phyloP scores from a whole-genome alignment of 2,113 vertebrate genomes.

The Hiodon tergisus region DNA sequence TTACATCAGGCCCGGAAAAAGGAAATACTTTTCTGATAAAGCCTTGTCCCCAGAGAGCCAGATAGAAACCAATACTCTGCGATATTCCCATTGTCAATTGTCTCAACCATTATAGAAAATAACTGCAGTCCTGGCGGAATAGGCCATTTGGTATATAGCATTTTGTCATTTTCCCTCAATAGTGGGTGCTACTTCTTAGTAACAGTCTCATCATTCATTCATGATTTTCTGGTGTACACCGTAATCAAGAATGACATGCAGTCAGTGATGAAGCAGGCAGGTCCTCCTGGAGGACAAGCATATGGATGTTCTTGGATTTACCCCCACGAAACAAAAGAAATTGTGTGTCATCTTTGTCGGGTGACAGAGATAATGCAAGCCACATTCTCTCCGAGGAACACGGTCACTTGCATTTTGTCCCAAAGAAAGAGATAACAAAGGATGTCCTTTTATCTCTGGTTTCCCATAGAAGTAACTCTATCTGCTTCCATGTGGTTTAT shows the following conservation, averaged over 20 bases:
- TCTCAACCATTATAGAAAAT: not conserved
- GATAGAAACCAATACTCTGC: no score
- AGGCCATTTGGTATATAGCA: no score
- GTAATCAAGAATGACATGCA: conserved; percentile 13
- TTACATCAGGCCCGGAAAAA: no score
- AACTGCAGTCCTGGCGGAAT: not conserved
- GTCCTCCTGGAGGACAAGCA: conserved; percentile 3
- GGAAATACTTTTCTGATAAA: no score
- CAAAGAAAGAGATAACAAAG: not conserved
- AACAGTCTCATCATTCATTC: conserved; percentile 12
- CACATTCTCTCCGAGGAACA: not conserved
- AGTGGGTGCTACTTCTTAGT: not conserved
- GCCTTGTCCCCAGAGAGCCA: no score
- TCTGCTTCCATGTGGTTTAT: not conserved
- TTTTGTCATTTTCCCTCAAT: not conserved
- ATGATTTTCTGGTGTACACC: not conserved
- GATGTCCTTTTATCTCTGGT: not conserved
- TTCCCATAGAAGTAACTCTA: not conserved
- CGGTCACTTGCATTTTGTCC: not conserved
- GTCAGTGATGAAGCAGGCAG: not conserved
- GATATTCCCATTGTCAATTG: not conserved
- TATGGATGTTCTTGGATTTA: not conserved
- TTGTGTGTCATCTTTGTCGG: not conserved
- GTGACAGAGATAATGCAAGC: not conserved
- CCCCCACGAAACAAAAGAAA: not conserved